These are phyloP conservation scores for Hirudo medicinalis DNA, from an alignment of 1,140 invertebrate genomes.

Conservation along the genomic window DNA sequence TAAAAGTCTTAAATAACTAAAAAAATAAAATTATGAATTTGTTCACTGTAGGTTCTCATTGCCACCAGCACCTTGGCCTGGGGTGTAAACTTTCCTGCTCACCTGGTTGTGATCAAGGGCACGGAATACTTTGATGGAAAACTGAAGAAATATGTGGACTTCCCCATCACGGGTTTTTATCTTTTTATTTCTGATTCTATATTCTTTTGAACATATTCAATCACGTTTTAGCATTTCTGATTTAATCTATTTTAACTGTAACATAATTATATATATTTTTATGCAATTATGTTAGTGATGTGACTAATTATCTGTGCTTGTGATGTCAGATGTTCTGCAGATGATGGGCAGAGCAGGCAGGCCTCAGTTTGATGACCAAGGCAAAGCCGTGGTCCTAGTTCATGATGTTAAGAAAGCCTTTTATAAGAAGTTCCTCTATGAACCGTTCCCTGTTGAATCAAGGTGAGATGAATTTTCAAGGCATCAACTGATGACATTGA, in stretches of 20 bases:
- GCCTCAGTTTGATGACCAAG: constrained; percentile 86
- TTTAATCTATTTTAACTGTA: not conserved
- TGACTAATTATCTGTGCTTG: not conserved
- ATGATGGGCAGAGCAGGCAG: constrained; percentile 98
- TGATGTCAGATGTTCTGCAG: constrained; percentile 60
- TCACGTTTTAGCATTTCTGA: too few species aligned
- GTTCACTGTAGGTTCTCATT: constrained; percentile 60
- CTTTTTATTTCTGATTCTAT: not conserved
- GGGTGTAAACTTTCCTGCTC: constrained; percentile 97
- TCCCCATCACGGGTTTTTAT: constrained; percentile 80
- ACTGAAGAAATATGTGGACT: constrained; percentile 87
- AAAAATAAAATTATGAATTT: not conserved
- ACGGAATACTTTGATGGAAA: constrained; percentile 99
- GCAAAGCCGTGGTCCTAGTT: constrained; percentile 88
- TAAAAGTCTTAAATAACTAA: not conserved
- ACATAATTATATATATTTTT: not conserved
- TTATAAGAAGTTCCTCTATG: constrained; percentile 97
- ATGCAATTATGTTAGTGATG: not conserved
- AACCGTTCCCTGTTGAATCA: constrained; percentile 97
- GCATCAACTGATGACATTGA: too few species aligned
- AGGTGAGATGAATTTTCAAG: constrained; percentile 34
- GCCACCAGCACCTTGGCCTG: constrained; percentile 94
- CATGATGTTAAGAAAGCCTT: constrained; percentile 98
- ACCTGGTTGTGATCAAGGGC: constrained; percentile 54
- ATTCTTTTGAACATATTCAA: not conserved